Conservation (phyloP, 2,113 vertebrate species). For the Zonotrichia leucophrys region DNA sequence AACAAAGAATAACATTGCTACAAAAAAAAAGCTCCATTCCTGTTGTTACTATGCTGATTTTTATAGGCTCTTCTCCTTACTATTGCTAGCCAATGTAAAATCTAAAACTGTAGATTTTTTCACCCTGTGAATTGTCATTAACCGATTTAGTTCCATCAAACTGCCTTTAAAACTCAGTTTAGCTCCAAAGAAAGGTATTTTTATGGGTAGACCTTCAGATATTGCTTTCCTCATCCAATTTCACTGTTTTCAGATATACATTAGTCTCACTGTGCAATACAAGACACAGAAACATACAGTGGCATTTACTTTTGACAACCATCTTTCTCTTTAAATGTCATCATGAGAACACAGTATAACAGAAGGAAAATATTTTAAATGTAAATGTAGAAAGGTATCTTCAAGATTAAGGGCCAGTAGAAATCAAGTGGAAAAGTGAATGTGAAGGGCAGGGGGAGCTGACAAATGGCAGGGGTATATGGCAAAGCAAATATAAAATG, state of each 20-base stretch:
- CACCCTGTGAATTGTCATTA: not conserved
- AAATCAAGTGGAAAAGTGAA: not conserved
- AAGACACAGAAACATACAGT: not conserved
- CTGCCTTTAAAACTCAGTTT: slow-evolving; percentile 5
- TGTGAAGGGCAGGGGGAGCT: not conserved
- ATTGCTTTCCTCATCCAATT: not conserved
- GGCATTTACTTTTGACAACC: not conserved
- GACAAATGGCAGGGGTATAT: not conserved
- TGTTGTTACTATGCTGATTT: not conserved
- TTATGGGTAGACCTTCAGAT: not conserved
- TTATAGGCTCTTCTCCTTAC: not conserved
- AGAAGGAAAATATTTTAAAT: slow-evolving; percentile 13
- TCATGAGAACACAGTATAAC: not conserved
- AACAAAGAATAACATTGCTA: not conserved
- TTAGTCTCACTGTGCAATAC: not conserved
- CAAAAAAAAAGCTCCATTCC: slow-evolving; percentile 38
- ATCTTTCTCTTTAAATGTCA: not conserved
- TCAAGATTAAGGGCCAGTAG: not conserved
- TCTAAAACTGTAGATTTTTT: slow-evolving; percentile 27
- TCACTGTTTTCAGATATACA: not conserved
- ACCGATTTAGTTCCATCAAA: slow-evolving; percentile 5
- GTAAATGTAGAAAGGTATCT: not conserved
- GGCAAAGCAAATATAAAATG: not conserved
- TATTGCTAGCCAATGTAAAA: slow-evolving; percentile 28
- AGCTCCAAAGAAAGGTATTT: not conserved